These are phyloP conservation scores for Agrochola macilenta DNA, from an alignment of 2,888 invertebrate genomes.

Conservation along the genomic window DNA sequence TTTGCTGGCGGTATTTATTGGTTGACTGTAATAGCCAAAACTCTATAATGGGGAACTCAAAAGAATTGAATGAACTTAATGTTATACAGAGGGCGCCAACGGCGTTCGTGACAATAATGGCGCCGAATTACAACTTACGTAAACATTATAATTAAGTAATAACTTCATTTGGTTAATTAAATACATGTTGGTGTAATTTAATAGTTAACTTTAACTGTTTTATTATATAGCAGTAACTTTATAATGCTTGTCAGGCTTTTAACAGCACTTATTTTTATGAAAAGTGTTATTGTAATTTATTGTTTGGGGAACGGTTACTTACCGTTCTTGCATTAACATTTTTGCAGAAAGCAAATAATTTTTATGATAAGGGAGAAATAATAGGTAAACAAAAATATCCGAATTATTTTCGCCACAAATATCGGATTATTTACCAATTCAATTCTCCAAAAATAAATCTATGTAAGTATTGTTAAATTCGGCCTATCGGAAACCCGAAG, in stretches of 20 bases:
- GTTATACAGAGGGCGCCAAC: conserved; percentile 3
- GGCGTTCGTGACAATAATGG: conserved; percentile 11
- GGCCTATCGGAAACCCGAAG: conserved; percentile 13
- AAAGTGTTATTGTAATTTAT: not conserved
- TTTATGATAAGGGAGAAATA: not conserved
- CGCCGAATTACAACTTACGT: conserved; percentile 9
- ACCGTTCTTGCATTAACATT: not conserved
- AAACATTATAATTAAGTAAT: conserved; percentile 26
- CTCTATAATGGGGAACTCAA: not conserved
- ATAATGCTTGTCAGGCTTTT: not conserved
- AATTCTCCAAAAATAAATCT: conserved; percentile 11
- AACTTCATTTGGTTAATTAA: conserved; percentile 18
- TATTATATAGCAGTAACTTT: conserved; percentile 11
- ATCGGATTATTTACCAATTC: not conserved
- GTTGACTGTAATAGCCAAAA: not conserved
- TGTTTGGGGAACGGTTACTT: not conserved
- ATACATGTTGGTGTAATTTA: conserved; percentile 14
- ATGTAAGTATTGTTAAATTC: conserved; percentile 36
- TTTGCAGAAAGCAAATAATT: not conserved
- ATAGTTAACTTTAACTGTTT: conserved; percentile 3
- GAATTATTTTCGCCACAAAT: not conserved
- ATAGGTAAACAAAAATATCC: not conserved
- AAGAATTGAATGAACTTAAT: conserved; percentile 25
- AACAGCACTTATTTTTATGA: not conserved
- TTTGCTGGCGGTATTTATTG: conserved; percentile 6